phyloP scores from a whole-genome alignment of 2,797 vertebrate genomes.

The Acestrorhynchus altus region DNA sequence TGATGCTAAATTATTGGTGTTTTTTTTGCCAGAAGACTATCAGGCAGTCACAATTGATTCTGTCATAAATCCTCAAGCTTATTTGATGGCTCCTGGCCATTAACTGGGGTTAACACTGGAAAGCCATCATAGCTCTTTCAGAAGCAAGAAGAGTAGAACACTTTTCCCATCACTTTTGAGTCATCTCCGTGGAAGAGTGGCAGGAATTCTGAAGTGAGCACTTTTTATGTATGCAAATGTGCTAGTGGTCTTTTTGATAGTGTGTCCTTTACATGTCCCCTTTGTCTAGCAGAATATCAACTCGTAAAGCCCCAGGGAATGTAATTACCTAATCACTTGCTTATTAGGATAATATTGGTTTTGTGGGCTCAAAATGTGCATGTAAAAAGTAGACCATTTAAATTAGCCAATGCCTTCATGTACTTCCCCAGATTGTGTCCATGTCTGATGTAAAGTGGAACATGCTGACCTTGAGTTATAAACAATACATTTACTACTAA shows the following conservation, averaged over 20 bases:
- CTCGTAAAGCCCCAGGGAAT: background rate
- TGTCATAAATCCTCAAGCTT: conserved; percentile 15
- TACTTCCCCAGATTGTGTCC: background rate
- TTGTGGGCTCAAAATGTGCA: background rate
- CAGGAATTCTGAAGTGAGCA: conserved; percentile 18
- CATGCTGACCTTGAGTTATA: background rate
- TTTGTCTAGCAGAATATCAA: background rate
- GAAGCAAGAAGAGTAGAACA: conserved; percentile 27
- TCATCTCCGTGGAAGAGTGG: conserved; percentile 28
- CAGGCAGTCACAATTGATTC: conserved; percentile 25
- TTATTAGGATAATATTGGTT: background rate
- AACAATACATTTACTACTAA: background rate
- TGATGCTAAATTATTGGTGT: background rate
- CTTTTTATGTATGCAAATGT: conserved; percentile 21
- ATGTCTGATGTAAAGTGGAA: no score
- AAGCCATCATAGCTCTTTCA: conserved; percentile 28
- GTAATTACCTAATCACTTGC: background rate
- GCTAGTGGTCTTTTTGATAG: background rate
- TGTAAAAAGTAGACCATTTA: background rate
- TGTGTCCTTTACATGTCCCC: background rate
- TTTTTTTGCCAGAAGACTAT: background rate
- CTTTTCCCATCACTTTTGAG: conserved; percentile 32
- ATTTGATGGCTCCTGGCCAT: background rate
- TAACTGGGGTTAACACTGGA: background rate
- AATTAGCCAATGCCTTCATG: background rate